Evolutionary conservation across 1,140 invertebrate genomes (phyloP), one percentile per base, ranked within the genome.

Genomic region (Habropoda laboriosa): DNA sequence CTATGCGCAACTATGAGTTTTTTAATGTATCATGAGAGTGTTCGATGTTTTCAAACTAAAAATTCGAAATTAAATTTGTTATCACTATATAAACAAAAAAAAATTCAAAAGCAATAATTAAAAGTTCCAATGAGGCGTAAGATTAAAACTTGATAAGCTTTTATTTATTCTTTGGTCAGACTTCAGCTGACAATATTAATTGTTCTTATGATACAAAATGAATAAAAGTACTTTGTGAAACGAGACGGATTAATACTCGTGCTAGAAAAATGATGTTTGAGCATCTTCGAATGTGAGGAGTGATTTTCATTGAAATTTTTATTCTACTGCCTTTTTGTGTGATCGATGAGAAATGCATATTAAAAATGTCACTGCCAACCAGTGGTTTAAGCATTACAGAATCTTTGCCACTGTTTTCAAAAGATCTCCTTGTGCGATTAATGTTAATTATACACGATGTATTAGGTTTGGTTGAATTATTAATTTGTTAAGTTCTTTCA

Each of bases 301-400:
- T 51, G 42, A 21, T 18, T 45, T 24, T 71, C 3, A 16, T 58
- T 3, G 7, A 49, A 64, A 38, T 73, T 38, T 38, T 27, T 7
- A 30, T 30, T 45, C 4, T 21, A 64, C 12, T 30, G 27, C 3
- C 2, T n/a, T 42, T n/a, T 8, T 3, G n/a, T 24, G 24, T 5
- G 32, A 64, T 38, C 27, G 35, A 16, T 35, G 27, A 12, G 24
- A 12, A 47, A 58, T 24, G 16, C 3, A 27, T 60, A 38, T 27
- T 35, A 40, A 10, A 18, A 49, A 78, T 35, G 4, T 47, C 66
- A 78, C 67, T 77, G 66, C 74, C 66, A 77, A 68, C 5, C 21
- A 42, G 47, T 53, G 47, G 60, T 16, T 40, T 30, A 64, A 51
- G 24, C 0, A 53, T 40, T 16, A 4, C 8, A 35, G 0, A 42